These are phyloP conservation scores for Upupa epops DNA, from an alignment of 2,113 vertebrate genomes.

Conservation along the genomic window DNA sequence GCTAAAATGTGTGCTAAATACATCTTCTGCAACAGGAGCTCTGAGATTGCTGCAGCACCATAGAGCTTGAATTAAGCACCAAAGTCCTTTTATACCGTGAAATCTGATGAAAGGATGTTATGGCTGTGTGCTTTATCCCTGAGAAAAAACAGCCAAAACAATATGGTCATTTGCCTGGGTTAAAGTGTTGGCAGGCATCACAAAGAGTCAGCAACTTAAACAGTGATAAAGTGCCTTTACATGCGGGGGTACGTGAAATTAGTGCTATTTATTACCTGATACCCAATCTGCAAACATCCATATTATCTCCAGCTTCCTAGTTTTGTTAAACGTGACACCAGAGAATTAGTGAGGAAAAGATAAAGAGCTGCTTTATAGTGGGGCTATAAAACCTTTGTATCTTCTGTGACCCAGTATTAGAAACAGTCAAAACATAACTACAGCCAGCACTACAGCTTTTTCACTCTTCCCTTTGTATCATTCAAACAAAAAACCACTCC, in stretches of 20 bases:
- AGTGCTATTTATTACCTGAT: constrained; percentile 81
- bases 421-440: constrained; percentile 37
- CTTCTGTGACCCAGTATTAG: constrained; percentile 68
- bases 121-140: constrained; percentile 70
- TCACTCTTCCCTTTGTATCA: constrained; percentile 32
- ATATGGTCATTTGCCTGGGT: constrained; percentile 69
- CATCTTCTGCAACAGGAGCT: constrained; percentile 68
- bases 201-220: constrained; percentile 75
- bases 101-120: constrained; percentile 75
- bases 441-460: neutral
- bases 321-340: constrained; percentile 76
- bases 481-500: neutral
- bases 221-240: constrained; percentile 75
- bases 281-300: constrained; percentile 76
- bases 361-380: constrained; percentile 75
- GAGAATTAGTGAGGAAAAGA: constrained; percentile 72
- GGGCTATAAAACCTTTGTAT: constrained; percentile 73
- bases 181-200: constrained; percentile 77
- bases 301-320: constrained; percentile 79
- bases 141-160: constrained; percentile 68
- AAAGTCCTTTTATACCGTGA: constrained; percentile 69
- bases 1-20: constrained; percentile 51
- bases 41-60: neutral
- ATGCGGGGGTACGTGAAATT: constrained; percentile 78
- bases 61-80: neutral